These are phyloP conservation scores for Sinocyclocheilus anshuiensis DNA, from an alignment of 2,113 vertebrate genomes.

Conservation along the genomic window DNA sequence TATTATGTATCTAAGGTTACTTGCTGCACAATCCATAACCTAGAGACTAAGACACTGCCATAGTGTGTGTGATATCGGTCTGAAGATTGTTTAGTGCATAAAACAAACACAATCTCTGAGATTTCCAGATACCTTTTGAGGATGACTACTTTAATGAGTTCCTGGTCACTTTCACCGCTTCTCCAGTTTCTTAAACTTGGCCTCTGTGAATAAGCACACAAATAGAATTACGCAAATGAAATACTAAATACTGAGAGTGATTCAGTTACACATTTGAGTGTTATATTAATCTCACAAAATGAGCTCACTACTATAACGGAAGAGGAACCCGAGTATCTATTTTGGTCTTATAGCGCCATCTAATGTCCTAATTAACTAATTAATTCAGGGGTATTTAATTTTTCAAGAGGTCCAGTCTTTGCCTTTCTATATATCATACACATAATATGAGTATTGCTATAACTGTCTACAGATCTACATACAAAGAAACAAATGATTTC, in stretches of 20 bases:
- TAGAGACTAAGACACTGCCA: neutral
- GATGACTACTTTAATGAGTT: neutral
- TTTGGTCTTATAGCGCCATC: slow-evolving; percentile 37
- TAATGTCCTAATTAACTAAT: slow-evolving; percentile 21
- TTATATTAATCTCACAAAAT: neutral
- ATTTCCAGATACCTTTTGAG: neutral
- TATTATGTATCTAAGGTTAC: neutral
- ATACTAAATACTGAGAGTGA: neutral
- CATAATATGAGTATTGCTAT: neutral
- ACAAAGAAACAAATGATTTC: neutral
- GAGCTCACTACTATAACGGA: too few species aligned
- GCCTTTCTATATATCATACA: neutral
- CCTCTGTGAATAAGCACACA: slow-evolving; percentile 75
- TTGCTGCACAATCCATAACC: neutral
- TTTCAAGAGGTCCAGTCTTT: neutral
- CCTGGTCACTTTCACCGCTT: slow-evolving; percentile 75
- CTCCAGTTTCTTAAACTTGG: slow-evolving; percentile 91
- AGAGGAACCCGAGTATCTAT: neutral
- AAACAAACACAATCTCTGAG: neutral
- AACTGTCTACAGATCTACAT: neutral
- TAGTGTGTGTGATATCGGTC: neutral
- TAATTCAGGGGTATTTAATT: neutral
- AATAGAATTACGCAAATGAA: neutral
- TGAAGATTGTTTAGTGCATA: slow-evolving; percentile 9
- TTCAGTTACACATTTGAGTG: neutral